phyloP scores from a whole-genome alignment of 2,113 vertebrate genomes.

The Thermophis baileyi region DNA sequence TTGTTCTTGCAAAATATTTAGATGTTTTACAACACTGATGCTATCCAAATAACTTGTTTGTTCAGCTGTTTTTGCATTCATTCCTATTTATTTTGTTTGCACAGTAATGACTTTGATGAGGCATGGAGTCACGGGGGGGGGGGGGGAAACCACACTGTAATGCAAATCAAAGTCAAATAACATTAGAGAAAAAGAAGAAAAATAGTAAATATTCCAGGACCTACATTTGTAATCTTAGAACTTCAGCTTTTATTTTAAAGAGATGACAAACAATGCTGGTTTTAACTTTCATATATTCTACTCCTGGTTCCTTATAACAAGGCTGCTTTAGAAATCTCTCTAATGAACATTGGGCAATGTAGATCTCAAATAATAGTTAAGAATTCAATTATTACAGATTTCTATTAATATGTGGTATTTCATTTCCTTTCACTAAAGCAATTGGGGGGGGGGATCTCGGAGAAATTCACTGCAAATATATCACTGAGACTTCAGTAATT shows the following conservation, averaged over 20 bases:
- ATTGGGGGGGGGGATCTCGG: not conserved
- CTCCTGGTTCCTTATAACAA: not conserved
- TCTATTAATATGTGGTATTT: constrained; percentile 24
- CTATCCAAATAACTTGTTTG: not conserved
- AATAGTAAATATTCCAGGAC: not conserved
- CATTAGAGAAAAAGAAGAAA: not conserved
- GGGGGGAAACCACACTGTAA: not conserved
- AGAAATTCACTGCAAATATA: constrained; percentile 33
- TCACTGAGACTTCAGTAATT: constrained; percentile 26
- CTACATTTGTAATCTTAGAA: not conserved
- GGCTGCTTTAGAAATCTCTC: not conserved
- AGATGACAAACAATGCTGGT: not conserved
- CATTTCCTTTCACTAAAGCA: constrained; percentile 24
- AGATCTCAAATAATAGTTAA: not conserved
- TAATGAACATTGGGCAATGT: not conserved
- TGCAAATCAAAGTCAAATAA: not conserved
- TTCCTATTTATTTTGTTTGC: not conserved
- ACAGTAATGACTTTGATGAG: not conserved
- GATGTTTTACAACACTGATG: not conserved
- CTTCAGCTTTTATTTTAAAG: not conserved
- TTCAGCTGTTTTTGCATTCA: not conserved
- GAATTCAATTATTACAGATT: not conserved
- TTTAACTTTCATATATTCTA: not conserved
- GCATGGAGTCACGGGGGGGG: not conserved
- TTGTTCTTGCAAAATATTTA: not conserved